Evolutionary conservation across 2,113 vertebrate genomes (phyloP), one percentile per base, ranked within the genome.

Genomic region (Scalopus aquaticus): DNA sequence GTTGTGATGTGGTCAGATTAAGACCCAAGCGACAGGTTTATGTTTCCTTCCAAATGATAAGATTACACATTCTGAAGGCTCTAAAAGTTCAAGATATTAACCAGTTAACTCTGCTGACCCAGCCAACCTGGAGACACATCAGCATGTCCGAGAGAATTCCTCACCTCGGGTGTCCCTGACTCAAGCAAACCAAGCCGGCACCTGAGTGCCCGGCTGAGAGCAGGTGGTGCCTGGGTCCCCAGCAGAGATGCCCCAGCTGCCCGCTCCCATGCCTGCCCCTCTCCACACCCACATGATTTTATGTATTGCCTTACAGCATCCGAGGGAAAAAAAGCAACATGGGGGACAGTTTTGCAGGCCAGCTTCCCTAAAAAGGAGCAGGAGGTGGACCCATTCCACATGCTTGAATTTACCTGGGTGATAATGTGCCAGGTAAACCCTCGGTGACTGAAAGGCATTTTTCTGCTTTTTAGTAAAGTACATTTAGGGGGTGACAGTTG

Each of bases 191-290:
- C 13, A 49, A 67, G 67, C 64, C 28, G 2, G 30, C 9, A 10
- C 30, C 46, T 35, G 39, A 42, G 51, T 7, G 1, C 30, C 13
- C 28, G 58, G 3, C 10, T 15, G 15, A 0, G 1, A 20, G 3
- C 35, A 2, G 30, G 1, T 42, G 16, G 9, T 15, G 11, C n/a
- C 74, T 9, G 44, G 60, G n/a, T 13, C 4, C 16, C 15, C 54
- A 11, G 1, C 1, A 2, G 12, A 46, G 37, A 46, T 65, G 15
- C 2, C 37, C 65, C n/a, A 77, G 46, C 19, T 11, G 1, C 13
- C 9, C 26, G 15, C 26, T 49, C 22, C 49, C 4, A 62, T 26
- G 8, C 0, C 0, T 44, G 42, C 24, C 58, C 32, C 15, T 65
- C 67, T n/a, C 32, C 37, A 15, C 16, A 35, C 17, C 1, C 6